These are phyloP conservation scores for Magallana ariakensis DNA, from an alignment of 1,140 invertebrate genomes.

Conservation along the genomic window DNA sequence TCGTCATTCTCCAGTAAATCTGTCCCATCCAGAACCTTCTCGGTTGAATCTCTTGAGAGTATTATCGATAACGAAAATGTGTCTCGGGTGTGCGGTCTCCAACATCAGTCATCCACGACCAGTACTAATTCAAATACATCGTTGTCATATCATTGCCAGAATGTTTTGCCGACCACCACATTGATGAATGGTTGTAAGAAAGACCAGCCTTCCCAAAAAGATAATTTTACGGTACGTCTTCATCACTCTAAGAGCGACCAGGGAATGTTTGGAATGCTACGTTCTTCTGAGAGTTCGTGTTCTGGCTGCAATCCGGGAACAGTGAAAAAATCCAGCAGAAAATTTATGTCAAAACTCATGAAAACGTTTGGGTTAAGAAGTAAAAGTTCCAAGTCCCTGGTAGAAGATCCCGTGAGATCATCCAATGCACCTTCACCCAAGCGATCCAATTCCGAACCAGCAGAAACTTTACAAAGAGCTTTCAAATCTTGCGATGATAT, in stretches of 20 bases:
- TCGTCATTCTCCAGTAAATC: background rate
- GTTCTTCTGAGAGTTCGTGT: background rate
- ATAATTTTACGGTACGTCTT: background rate
- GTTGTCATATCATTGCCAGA: background rate
- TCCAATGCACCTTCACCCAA: background rate
- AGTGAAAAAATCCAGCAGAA: conserved; percentile 30
- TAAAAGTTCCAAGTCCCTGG: background rate
- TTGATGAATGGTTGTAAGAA: background rate
- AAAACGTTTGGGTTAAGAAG: conserved; percentile 21
- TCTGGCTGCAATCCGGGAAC: background rate
- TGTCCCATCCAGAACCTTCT: background rate
- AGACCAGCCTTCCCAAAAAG: background rate
- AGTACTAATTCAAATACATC: background rate
- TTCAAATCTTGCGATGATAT: conserved; percentile 19
- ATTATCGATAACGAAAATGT: conserved; percentile 23
- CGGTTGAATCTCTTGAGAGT: conserved; percentile 20
- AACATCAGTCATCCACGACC: background rate
- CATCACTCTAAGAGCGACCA: background rate
- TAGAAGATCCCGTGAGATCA: background rate
- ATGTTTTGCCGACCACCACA: background rate
- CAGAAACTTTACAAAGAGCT: background rate
- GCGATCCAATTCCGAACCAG: background rate
- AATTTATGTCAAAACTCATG: conserved; percentile 10
- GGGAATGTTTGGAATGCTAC: background rate
- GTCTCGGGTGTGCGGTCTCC: background rate